Evolutionary conservation across 2,113 vertebrate genomes (phyloP), one percentile per base, ranked within the genome.

Genomic region (Mellivora capensis): DNA sequence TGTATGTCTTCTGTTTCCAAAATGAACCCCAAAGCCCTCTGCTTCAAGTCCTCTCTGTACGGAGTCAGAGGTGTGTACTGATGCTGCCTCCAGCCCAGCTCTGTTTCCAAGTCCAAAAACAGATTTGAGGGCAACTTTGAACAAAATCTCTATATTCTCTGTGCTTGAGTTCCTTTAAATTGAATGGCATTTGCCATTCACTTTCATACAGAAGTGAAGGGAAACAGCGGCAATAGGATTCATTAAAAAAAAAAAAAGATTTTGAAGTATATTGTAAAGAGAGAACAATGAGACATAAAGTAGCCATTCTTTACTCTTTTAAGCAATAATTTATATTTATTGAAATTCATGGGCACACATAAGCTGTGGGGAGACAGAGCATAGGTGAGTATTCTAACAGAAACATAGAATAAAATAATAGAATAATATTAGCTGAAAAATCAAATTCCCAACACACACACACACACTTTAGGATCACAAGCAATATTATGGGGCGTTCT

Each of bases 61-160:
- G 4, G 96, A 96, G 4, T 0, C 25, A 74, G 95, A 93, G 54
- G 87, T 12, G 64, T 88, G 76, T 86, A 54, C 92, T 77, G 88
- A 89, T 89, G 52, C 81, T 27, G 90, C 92, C 57, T 95, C 17
- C 89, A 90, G 77, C 62, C 87, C 88, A 49, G 23, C 72, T 94
- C 64, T 90, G 81, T 42, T 96, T 93, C 90, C 81, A 96, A 57
- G 39, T 94, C 31, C 87, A 96, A 96, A 95, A 92, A 90, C 39
- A 97, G 95, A 90, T 84, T 91, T 52, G 49, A 96, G 54, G 83
- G 76, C 49, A 31, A n/a, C 90, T 94, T 82, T 94, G 76, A 97
- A 90, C 62, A 87, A 85, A 95, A 96, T 93, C 83, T 91, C 95
- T 97, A 39, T 87, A 59, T 62, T 96, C 95, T 85, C 96, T 95